phyloP scores from a whole-genome alignment of 2,888 invertebrate species.

The Amphipyra berbera region DNA sequence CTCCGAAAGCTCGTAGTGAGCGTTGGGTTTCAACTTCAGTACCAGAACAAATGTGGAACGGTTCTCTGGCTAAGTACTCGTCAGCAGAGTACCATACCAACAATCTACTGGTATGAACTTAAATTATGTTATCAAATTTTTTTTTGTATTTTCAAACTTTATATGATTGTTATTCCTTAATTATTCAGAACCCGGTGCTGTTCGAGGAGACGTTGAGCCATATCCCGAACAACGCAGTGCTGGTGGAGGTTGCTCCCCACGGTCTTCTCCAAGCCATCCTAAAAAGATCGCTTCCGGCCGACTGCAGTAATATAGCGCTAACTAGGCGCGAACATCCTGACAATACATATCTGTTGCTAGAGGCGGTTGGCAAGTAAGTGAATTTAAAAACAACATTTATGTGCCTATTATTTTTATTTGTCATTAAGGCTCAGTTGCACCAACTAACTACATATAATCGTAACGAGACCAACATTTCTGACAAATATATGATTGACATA shows the following conservation, averaged over 20 bases:
- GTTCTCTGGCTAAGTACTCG: constrained; percentile 34
- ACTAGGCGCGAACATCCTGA: constrained; percentile 92
- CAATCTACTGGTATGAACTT: constrained; percentile 47
- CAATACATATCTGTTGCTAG: constrained; percentile 87
- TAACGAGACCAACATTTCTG: too few species aligned
- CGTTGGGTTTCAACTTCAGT: constrained; percentile 96
- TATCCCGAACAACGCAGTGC: constrained; percentile 94
- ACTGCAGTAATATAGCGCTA: constrained; percentile 92
- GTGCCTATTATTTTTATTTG: too few species aligned
- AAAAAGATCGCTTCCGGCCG: constrained; percentile 92
- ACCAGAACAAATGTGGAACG: constrained; percentile 80
- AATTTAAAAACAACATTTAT: background rate
- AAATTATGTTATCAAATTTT: background rate
- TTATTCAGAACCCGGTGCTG: constrained; percentile 89
- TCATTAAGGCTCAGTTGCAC: too few species aligned
- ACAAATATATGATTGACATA: too few species aligned
- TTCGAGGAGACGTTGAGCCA: constrained; percentile 94
- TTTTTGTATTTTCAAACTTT: background rate
- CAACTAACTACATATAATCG: too few species aligned
- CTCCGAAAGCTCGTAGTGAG: constrained; percentile 91
- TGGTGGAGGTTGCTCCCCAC: constrained; percentile 97
- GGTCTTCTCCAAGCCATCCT: constrained; percentile 96
- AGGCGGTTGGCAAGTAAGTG: constrained; percentile 91
- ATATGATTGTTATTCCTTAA: background rate
- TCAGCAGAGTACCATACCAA: constrained; percentile 54